These are phyloP conservation scores for Stomatorhinus walkeri DNA, from an alignment of 2,797 vertebrate genomes.

Conservation along the genomic window DNA sequence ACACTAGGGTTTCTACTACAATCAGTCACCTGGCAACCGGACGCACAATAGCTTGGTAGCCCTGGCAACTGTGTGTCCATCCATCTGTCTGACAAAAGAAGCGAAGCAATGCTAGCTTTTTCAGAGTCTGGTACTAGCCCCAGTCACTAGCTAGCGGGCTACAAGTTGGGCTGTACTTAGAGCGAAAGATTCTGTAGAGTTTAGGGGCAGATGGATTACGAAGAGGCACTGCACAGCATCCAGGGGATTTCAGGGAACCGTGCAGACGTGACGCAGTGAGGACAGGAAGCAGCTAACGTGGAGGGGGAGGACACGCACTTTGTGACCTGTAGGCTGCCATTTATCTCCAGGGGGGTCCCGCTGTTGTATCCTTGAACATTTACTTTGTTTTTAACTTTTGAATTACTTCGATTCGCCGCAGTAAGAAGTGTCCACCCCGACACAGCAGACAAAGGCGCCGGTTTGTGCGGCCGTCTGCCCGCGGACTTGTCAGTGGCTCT, in stretches of 20 bases:
- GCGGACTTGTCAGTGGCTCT: not conserved
- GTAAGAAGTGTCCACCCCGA: not conserved
- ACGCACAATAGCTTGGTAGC: conserved; percentile 68
- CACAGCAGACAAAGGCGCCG: not conserved
- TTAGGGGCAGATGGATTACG: not conserved
- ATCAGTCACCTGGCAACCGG: conserved; percentile 70
- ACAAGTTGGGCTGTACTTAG: not conserved
- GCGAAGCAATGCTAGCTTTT: not conserved
- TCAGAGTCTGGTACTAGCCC: not conserved
- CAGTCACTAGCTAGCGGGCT: not conserved
- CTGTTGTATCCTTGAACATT: not conserved
- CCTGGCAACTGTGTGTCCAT: conserved; percentile 58
- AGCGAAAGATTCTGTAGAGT: not conserved
- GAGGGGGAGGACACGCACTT: not conserved
- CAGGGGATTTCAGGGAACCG: not conserved
- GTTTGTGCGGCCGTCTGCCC: not conserved
- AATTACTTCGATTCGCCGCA: not conserved
- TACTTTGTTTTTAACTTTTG: no score
- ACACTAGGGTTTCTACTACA: conserved; percentile 48
- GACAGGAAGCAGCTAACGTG: not conserved
- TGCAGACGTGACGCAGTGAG: not conserved
- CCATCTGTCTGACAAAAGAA: conserved; percentile 40
- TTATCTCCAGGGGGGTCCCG: not conserved
- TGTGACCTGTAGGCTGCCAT: not conserved
- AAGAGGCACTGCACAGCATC: not conserved